Conservation (phyloP, 1,140 invertebrate genomes). For the Aricia agestis region DNA sequence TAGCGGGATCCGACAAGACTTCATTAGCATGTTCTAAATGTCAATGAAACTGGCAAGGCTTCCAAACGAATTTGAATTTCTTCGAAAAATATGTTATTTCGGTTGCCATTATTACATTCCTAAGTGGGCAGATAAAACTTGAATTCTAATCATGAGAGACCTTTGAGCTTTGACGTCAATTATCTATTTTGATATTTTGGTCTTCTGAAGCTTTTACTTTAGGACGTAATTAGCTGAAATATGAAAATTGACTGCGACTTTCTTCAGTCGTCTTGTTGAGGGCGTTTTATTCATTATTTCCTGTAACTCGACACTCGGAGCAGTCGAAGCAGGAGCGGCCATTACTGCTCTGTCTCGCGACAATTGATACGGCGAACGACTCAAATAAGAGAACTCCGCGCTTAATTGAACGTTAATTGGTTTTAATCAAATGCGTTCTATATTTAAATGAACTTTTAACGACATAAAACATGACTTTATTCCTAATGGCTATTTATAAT, state of each 20-base stretch:
- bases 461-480: constrained; percentile 37
- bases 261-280: constrained; percentile 27
- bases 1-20: constrained; percentile 18
- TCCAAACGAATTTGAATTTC: constrained; percentile 9
- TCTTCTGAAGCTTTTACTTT: too few species aligned
- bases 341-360: constrained; percentile 52
- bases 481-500: constrained; percentile 21
- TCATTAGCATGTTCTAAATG: constrained; percentile 14
- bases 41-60: constrained; percentile 12
- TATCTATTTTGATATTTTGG: too few species aligned
- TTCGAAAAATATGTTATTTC: not conserved
- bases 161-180: not conserved
- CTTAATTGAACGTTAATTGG: constrained; percentile 74
- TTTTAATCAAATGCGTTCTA: constrained; percentile 75
- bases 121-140: not conserved
- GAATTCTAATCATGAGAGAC: not conserved
- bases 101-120: constrained; percentile 2
- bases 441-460: constrained; percentile 74
- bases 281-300: constrained; percentile 46
- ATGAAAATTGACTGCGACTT: constrained; percentile 10
- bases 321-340: constrained; percentile 38
- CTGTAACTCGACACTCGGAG: constrained; percentile 42
- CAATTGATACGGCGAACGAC: constrained; percentile 58
- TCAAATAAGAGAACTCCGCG: constrained; percentile 56
- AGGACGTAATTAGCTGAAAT: too few species aligned